Evolutionary conservation across 1,140 invertebrate species (phyloP).

Genomic region (Propsilocerus akamusi): DNA sequence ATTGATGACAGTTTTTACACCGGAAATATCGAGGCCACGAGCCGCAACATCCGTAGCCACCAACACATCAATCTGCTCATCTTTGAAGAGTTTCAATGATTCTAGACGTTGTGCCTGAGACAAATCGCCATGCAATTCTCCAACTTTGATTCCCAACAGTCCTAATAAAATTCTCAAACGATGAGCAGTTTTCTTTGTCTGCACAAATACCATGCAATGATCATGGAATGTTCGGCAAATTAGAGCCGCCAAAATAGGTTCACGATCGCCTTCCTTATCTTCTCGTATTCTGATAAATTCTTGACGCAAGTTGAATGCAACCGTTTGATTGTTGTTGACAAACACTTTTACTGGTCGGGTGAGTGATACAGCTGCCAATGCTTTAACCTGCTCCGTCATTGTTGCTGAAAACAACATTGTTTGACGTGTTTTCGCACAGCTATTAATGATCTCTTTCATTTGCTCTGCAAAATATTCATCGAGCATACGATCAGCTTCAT

Average conservation of each 20-base stretch:
- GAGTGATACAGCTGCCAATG: constrained; percentile 79
- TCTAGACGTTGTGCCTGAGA: constrained; percentile 83
- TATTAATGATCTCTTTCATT: constrained; percentile 89
- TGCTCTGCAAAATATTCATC: constrained; percentile 97
- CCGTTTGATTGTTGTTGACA: constrained; percentile 89
- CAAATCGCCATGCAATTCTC: constrained; percentile 89
- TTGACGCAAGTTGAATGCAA: constrained; percentile 86
- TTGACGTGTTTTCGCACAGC: constrained; percentile 83
- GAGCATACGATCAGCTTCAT: constrained; percentile 54
- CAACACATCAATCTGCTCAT: constrained; percentile 75
- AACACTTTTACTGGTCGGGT: constrained; percentile 84
- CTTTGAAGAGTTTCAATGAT: constrained; percentile 73
- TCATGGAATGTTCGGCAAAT: constrained; percentile 87
- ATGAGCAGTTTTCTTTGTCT: constrained; percentile 89
- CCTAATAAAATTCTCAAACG: constrained; percentile 79
- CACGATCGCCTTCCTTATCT: constrained; percentile 68
- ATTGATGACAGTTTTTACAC: constrained; percentile 93
- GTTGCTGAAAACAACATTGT: constrained; percentile 97
- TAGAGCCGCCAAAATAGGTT: constrained; percentile 76
- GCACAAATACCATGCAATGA: constrained; percentile 86
- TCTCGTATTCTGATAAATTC: constrained; percentile 84
- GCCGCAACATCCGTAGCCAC: constrained; percentile 94
- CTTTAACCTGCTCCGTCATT: constrained; percentile 93
- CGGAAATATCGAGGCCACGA: constrained; percentile 87
- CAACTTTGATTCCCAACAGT: constrained; percentile 66